A percentile compares a stretch with the other conserved stretches of the same genome.
Evolutionary conservation across 2,113 vertebrate genomes (phyloP).

Genomic region (Porphyrio hochstetteri): DNA sequence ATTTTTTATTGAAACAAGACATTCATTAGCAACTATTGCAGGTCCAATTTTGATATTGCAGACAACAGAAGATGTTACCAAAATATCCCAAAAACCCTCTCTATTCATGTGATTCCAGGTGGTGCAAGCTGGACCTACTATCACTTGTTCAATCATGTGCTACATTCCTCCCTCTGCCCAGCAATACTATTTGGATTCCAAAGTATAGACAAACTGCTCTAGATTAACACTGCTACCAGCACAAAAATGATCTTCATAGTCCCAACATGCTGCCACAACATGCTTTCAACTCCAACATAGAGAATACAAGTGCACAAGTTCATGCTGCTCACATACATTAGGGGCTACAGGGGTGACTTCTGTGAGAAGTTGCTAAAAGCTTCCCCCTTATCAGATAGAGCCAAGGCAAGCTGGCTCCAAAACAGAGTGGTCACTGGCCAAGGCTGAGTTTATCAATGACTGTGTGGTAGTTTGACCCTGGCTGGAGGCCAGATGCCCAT

Average conservation of each 20-base stretch:
- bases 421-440: no score
- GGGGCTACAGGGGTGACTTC: no score
- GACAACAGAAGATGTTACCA: not conserved
- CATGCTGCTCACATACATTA: not conserved
- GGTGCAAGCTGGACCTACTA: not conserved
- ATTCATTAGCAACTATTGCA: not conserved
- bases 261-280: not conserved
- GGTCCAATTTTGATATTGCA: not conserved
- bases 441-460: no score
- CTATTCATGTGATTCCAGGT: not conserved
- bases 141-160: accelerated
- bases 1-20: not conserved
- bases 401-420: no score
- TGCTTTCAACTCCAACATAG: not conserved
- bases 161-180: not conserved
- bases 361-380: no score
- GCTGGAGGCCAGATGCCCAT: no score
- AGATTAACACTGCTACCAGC: not conserved
- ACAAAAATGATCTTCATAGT: not conserved
- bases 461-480: no score
- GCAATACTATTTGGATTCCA: not conserved
- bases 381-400: no score
- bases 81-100: not conserved
- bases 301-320: not conserved
- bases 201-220: not conserved